A percentile compares a stretch with the other conserved stretches of the same genome.
These are phyloP conservation scores for Apotomis turbidana DNA, from an alignment of 2,888 invertebrate genomes.

Conservation along the genomic window DNA sequence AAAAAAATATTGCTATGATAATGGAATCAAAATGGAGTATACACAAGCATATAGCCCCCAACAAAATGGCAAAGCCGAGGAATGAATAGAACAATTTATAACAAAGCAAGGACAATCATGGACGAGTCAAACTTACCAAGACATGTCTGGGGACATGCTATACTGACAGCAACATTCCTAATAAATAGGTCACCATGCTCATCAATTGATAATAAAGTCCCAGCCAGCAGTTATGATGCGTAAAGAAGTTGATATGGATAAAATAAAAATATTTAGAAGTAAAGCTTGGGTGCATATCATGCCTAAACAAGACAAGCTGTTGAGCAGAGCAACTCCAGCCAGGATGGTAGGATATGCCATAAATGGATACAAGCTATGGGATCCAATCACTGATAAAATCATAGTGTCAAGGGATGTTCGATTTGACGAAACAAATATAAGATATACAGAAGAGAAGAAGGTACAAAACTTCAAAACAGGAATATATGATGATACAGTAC, in stretches of 20 bases:
- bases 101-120: conserved; percentile 7
- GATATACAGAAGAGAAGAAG: not conserved
- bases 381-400: conserved; percentile 4
- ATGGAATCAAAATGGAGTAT: conserved; percentile 1
- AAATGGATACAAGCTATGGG: conserved; percentile 21
- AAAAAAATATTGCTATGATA: conserved; percentile 13
- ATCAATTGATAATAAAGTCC: conserved; percentile 16
- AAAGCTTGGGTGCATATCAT: conserved; percentile 29
- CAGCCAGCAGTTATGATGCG: conserved; percentile 16
- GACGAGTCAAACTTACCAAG: conserved; percentile 19
- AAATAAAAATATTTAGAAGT: conserved; percentile 15
- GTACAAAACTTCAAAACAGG: too few species aligned
- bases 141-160: conserved; percentile 23
- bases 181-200: conserved; percentile 25
- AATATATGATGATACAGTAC: too few species aligned
- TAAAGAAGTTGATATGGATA: conserved; percentile 7
- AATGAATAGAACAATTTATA: conserved; percentile 7
- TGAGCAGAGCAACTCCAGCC: conserved; percentile 10
- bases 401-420: conserved; percentile 22
- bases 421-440: conserved; percentile 21
- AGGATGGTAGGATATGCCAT: conserved; percentile 22
- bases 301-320: conserved; percentile 24
- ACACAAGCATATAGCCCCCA: not conserved
- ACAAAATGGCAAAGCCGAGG: conserved; percentile 15
- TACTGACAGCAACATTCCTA: conserved; percentile 23